A percentile compares a stretch with the other conserved stretches of the same genome.
Conservation (phyloP, 2,888 invertebrate species). For the Pherbina coryleti region DNA sequence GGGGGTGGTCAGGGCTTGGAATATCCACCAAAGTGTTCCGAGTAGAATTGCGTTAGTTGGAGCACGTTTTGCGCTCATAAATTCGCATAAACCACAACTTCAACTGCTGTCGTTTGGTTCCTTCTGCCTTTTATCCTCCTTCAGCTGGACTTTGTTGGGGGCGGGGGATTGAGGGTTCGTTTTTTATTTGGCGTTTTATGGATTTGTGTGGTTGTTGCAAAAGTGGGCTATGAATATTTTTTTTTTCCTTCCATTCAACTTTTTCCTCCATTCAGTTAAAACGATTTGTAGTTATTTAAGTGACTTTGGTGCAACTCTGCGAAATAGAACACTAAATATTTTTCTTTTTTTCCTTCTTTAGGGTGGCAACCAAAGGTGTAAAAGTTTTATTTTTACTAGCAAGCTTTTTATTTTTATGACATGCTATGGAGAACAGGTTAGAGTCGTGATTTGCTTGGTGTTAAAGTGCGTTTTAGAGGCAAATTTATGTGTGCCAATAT, state of each 20-base stretch:
- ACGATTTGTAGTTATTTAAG: constrained; percentile 10
- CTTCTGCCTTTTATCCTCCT: not conserved
- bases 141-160: not conserved
- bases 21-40: no score
- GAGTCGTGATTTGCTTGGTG: not conserved
- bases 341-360: not conserved
- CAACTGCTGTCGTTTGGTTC: not conserved
- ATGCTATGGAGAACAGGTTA: not conserved
- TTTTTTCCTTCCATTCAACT: not conserved
- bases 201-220: not conserved
- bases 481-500: not conserved
- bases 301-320: not conserved
- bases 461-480: not conserved
- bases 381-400: not conserved
- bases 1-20: not conserved
- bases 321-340: not conserved
- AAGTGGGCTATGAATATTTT: not conserved
- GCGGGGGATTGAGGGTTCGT: not conserved
- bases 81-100: constrained; percentile 44
- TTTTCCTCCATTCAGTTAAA: constrained; percentile 2
- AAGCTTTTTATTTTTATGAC: not conserved
- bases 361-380: not conserved
- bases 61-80: constrained; percentile 45
- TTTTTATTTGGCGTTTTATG: not conserved
- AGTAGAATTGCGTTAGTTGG: constrained; percentile 27